A percentile compares a stretch with the other conserved stretches of the same genome.
Evolutionary conservation across 2,888 invertebrate genomes (phyloP).

Genomic region (Ashinkailepas kermadecensis): DNA sequence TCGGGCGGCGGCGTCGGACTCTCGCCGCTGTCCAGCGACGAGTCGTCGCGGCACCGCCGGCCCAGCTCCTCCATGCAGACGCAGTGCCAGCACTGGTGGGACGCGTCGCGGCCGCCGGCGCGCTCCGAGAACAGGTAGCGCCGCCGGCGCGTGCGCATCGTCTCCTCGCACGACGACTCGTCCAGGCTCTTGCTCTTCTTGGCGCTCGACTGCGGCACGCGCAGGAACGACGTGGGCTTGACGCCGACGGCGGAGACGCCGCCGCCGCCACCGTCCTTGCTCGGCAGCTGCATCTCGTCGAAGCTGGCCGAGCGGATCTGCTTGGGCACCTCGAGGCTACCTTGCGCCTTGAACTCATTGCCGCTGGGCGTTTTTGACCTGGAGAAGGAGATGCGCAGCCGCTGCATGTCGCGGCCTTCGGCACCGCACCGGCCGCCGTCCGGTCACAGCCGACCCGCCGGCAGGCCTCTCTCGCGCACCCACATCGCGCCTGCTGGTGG

Average conservation of each 20-base stretch:
- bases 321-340: slow-evolving; percentile 82
- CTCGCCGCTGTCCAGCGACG: slow-evolving; percentile 33
- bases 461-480: too few species aligned
- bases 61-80: slow-evolving; percentile 34
- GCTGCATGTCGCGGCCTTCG: slow-evolving; percentile 30
- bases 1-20: slow-evolving; percentile 29
- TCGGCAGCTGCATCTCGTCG: slow-evolving; percentile 75
- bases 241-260: slow-evolving; percentile 39
- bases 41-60: slow-evolving; percentile 27
- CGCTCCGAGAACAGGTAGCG: slow-evolving; percentile 41
- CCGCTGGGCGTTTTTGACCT: slow-evolving; percentile 80
- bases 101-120: slow-evolving; percentile 14
- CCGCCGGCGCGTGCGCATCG: slow-evolving; percentile 45
- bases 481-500: neutral
- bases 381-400: slow-evolving; percentile 74
- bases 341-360: slow-evolving; percentile 84
- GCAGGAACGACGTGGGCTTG: slow-evolving; percentile 33
- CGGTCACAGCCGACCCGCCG: neutral
- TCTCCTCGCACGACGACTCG: slow-evolving; percentile 49
- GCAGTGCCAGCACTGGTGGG: slow-evolving; percentile 34
- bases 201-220: slow-evolving; percentile 34
- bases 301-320: slow-evolving; percentile 83
- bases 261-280: slow-evolving; percentile 53
- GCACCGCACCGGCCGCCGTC: slow-evolving; percentile 1
- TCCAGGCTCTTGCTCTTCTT: slow-evolving; percentile 74